Conservation (phyloP, 2,113 vertebrate genomes). For the Etheostoma spectabile region DNA sequence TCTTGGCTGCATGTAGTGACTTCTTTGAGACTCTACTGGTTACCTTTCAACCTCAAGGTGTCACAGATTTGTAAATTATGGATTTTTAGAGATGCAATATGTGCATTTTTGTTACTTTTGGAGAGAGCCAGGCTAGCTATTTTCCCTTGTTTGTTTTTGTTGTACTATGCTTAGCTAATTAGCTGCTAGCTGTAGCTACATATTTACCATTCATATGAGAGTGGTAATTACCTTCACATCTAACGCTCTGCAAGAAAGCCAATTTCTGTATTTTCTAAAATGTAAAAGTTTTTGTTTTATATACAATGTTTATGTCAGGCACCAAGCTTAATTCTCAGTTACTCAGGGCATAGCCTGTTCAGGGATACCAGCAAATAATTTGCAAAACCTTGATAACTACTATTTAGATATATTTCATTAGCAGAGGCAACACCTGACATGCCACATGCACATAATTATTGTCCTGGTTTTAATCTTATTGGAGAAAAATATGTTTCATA, state of each 20-base stretch:
- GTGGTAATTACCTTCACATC: neutral
- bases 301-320: neutral
- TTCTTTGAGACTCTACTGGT: neutral
- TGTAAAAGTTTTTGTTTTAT: neutral
- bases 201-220: neutral
- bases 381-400: neutral
- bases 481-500: neutral
- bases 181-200: too few species aligned
- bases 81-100: too few species aligned
- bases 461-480: neutral
- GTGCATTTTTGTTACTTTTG: too few species aligned
- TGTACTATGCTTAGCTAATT: too few species aligned
- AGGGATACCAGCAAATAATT: neutral
- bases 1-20: neutral
- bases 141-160: too few species aligned
- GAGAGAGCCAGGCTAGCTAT: too few species aligned
- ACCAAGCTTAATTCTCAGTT: neutral
- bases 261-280: neutral
- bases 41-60: too few species aligned
- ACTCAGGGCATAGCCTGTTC: neutral
- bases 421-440: neutral
- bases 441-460: too few species aligned
- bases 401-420: neutral
- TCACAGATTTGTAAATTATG: too few species aligned
- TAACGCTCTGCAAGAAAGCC: neutral